Conservation (phyloP, 2,797 vertebrate species). For the Botia kubotai region DNA sequence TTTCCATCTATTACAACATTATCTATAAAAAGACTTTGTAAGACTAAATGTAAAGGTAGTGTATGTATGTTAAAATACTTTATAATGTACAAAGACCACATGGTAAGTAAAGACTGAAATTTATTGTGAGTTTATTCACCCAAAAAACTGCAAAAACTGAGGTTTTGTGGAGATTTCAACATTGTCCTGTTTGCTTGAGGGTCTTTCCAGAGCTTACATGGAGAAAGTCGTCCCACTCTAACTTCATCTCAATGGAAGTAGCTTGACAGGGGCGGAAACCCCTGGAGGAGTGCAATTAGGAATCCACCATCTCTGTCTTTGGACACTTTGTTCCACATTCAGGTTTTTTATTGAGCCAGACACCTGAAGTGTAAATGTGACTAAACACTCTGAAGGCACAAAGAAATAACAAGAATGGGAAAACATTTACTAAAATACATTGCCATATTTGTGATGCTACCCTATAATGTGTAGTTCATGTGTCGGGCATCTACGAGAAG, state of each 20-base stretch:
- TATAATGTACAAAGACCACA: neutral
- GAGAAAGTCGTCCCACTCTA: neutral
- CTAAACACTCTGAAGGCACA: no score
- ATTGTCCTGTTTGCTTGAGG: neutral
- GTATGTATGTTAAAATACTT: neutral
- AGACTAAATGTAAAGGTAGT: no score
- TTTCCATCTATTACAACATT: constrained; percentile 16
- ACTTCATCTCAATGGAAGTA: no score
- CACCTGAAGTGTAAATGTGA: neutral
- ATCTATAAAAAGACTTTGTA: no score
- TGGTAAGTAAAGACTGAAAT: neutral
- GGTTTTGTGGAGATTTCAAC: neutral
- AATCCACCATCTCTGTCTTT: neutral
- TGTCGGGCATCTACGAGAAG: neutral
- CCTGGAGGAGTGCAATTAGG: neutral
- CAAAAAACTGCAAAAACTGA: neutral
- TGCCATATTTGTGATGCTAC: neutral
- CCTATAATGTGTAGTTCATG: neutral
- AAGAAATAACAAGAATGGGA: neutral
- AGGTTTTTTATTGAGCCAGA: neutral
- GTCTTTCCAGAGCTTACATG: neutral
- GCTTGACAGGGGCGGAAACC: neutral
- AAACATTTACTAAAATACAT: neutral
- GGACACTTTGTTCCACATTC: neutral
- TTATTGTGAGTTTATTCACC: no score